Percentiles rank a stretch among this genome's conserved stretches.
These are phyloP conservation scores for Rhagophthalmus giganteus DNA, from an alignment of 2,888 invertebrate genomes.

Conservation along the genomic window DNA sequence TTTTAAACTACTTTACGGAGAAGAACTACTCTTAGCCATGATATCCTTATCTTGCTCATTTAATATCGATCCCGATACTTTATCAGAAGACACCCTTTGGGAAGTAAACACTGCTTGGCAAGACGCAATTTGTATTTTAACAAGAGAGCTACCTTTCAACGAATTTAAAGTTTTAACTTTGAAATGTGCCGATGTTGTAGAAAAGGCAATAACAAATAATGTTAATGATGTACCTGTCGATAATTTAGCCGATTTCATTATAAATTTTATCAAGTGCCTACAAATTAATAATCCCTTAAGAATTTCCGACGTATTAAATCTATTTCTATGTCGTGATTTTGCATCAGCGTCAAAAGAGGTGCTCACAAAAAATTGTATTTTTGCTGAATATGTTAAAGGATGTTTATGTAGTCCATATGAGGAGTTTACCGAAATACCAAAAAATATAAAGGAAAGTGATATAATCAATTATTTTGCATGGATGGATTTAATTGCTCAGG, in stretches of 20 bases:
- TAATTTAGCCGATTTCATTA: conserved; percentile 35
- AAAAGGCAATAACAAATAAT: conserved; percentile 42
- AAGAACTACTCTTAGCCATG: conserved; percentile 55
- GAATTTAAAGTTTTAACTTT: conserved; percentile 45
- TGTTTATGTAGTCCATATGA: conserved; percentile 39
- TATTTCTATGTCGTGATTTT: conserved; percentile 41
- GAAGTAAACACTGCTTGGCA: conserved; percentile 64
- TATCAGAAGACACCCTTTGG: conserved; percentile 59
- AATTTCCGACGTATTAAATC: conserved; percentile 35
- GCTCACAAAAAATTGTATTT: conserved; percentile 36
- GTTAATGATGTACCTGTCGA: conserved; percentile 21
- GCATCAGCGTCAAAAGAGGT: conserved; percentile 29
- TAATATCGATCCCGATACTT: conserved; percentile 46
- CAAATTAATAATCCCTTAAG: conserved; percentile 39
- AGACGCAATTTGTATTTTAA: conserved; percentile 55
- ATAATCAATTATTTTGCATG: conserved; percentile 47
- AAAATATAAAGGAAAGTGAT: conserved; percentile 34
- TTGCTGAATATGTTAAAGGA: conserved; percentile 45
- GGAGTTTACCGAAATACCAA: conserved; percentile 7
- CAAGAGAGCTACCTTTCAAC: conserved; percentile 28
- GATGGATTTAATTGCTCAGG: conserved; percentile 42
- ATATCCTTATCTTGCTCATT: conserved; percentile 56
- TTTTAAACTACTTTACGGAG: conserved; percentile 50
- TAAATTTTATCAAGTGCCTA: conserved; percentile 41
- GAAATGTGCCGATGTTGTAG: conserved; percentile 47